Evolutionary conservation across 1,140 invertebrate genomes (phyloP).

Genomic region (Drosophila nikananu): DNA sequence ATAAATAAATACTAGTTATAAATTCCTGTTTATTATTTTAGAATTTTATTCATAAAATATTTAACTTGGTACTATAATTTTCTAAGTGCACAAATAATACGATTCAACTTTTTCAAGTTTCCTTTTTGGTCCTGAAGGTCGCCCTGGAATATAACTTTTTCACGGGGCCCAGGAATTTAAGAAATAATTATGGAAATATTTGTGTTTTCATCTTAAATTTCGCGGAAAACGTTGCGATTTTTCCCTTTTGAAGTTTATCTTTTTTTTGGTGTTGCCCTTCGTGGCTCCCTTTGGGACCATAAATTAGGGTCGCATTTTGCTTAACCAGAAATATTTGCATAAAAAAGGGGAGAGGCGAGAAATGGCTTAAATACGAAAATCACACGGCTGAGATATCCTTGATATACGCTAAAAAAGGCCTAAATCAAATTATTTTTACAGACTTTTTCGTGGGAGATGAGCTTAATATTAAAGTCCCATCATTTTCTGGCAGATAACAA

Average conservation of each 20-base stretch:
- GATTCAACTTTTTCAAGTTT: constrained; percentile 54
- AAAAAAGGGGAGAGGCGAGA: constrained; percentile 32
- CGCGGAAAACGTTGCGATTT: constrained; percentile 35
- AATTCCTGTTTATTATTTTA: neutral
- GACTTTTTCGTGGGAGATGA: constrained; percentile 1
- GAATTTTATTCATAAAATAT: no score
- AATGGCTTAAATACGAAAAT: constrained; percentile 59
- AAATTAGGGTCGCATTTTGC: constrained; percentile 51
- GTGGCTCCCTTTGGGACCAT: constrained; percentile 23
- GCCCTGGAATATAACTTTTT: constrained; percentile 31
- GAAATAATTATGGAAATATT: constrained; percentile 32
- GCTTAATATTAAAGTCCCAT: constrained; percentile 14
- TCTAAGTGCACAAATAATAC: constrained; percentile 31
- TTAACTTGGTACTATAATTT: neutral
- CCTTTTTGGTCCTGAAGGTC: constrained; percentile 41
- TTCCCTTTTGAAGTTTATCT: constrained; percentile 41
- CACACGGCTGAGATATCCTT: constrained; percentile 51
- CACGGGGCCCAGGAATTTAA: constrained; percentile 15
- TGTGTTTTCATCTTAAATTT: constrained; percentile 39
- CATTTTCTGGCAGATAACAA: constrained; percentile 12
- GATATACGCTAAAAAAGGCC: constrained; percentile 30
- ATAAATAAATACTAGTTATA: neutral
- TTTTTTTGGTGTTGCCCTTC: neutral
- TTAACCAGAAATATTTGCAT: constrained; percentile 73
- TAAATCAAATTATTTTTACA: constrained; percentile 34